Evolutionary conservation across 2,113 vertebrate genomes (phyloP).

Genomic region (Fulmarus glacialis): DNA sequence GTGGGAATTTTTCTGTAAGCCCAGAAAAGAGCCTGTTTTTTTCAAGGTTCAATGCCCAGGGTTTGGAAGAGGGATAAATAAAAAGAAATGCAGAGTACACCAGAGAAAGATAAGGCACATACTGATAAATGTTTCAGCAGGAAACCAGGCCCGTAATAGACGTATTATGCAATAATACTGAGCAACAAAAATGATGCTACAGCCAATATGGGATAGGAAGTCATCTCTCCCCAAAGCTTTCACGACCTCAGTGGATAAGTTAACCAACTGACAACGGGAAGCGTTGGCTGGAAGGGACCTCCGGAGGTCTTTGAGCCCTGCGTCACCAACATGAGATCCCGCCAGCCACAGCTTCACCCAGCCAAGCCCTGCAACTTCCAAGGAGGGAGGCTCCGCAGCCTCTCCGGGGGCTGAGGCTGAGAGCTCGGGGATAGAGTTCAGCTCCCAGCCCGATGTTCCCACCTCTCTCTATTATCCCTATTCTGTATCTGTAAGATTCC

Average conservation of each 20-base stretch:
- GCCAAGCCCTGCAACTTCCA: neutral
- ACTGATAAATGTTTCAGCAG: neutral
- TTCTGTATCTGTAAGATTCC: neutral
- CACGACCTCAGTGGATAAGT: neutral
- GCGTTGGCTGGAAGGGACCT: neutral
- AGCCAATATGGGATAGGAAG: neutral
- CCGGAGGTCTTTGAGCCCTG: neutral
- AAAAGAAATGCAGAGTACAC: neutral
- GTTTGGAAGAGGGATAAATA: neutral
- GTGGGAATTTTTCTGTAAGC: slow-evolving; percentile 9
- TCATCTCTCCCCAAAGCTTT: neutral
- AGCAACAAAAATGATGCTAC: neutral
- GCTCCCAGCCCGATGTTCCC: neutral
- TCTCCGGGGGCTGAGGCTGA: neutral
- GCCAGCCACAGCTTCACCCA: neutral
- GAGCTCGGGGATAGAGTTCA: neutral
- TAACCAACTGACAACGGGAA: neutral
- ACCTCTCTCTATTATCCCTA: neutral
- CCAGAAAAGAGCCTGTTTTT: neutral
- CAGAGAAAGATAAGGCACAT: neutral
- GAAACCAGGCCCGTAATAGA: fast-evolving
- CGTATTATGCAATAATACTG: neutral
- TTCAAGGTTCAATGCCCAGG: neutral
- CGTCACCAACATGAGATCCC: neutral
- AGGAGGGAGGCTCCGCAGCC: fast-evolving